Conservation (phyloP, 1,140 invertebrate genomes). For the Drosophila punjabiensis region DNA sequence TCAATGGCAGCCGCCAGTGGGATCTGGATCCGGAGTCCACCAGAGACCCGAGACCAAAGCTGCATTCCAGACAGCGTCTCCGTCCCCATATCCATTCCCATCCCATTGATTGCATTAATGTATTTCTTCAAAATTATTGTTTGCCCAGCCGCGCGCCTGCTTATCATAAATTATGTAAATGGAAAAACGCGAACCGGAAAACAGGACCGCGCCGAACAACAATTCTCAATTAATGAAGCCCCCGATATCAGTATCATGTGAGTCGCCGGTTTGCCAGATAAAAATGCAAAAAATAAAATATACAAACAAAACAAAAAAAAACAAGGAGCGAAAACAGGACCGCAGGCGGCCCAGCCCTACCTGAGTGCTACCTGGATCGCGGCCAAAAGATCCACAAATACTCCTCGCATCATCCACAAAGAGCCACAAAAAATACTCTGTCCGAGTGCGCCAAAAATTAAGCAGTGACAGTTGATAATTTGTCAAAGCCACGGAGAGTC, state of each 20-base stretch:
- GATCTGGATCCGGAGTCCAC: conserved; percentile 10
- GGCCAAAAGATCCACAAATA: conserved; percentile 37
- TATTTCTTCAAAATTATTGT: conserved; percentile 85
- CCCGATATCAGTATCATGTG: conserved; percentile 74
- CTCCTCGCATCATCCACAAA: conserved; percentile 23
- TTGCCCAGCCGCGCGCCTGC: conserved; percentile 82
- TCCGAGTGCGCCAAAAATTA: conserved; percentile 80
- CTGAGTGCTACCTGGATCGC: conserved; percentile 44
- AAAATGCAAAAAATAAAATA: conserved; percentile 53
- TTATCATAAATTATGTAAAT: conserved; percentile 85
- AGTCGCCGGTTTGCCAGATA: conserved; percentile 72
- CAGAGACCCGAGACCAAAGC: background rate
- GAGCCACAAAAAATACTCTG: conserved; percentile 51
- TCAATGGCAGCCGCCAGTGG: conserved; percentile 52
- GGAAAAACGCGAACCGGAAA: conserved; percentile 83
- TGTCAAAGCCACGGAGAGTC: conserved; percentile 71
- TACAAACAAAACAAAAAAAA: conserved; percentile 1
- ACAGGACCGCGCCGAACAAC: conserved; percentile 76
- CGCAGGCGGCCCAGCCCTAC: conserved; percentile 23
- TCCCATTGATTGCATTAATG: conserved; percentile 82
- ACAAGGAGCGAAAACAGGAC: conserved; percentile 49
- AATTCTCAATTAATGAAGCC: conserved; percentile 84
- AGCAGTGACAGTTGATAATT: conserved; percentile 84
- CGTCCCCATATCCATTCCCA: conserved; percentile 1
- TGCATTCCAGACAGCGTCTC: conserved; percentile 73